Evolutionary conservation across 1,140 invertebrate species (phyloP).

Genomic region (Hylaeus volcanicus): DNA sequence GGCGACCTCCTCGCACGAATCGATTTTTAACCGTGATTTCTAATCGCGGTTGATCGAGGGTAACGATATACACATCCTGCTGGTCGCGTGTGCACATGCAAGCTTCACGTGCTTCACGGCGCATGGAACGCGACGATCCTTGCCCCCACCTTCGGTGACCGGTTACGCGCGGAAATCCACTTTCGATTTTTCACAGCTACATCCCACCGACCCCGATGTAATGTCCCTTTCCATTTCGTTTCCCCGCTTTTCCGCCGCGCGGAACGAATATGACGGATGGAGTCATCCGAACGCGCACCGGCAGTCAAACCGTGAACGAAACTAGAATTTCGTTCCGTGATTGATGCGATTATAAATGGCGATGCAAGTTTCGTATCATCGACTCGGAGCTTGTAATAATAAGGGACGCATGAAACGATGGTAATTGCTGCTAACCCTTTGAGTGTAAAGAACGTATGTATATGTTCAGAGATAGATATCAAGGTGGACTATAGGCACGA

Average conservation of each 20-base stretch:
- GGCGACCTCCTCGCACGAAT: neutral
- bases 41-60: slow-evolving; percentile 12
- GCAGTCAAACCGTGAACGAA: neutral
- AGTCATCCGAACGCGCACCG: neutral
- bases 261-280: neutral
- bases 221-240: slow-evolving; percentile 19
- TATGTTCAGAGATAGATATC: too few species aligned
- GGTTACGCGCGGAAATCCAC: slow-evolving; percentile 35
- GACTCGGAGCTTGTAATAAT: too few species aligned
- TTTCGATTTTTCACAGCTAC: slow-evolving; percentile 40
- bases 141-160: neutral
- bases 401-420: too few species aligned
- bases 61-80: slow-evolving; percentile 29
- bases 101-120: slow-evolving; percentile 13
- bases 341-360: neutral
- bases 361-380: too few species aligned
- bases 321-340: neutral
- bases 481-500: too few species aligned
- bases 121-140: slow-evolving; percentile 1
- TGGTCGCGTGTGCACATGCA: slow-evolving; percentile 35
- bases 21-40: slow-evolving; percentile 17
- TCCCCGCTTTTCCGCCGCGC: neutral
- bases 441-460: too few species aligned
- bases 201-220: neutral
- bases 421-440: too few species aligned